Percentiles rank a stretch among this genome's conserved stretches.
These are phyloP conservation scores for Notechis scutatus DNA, from an alignment of 2,113 vertebrate species.

Conservation along the genomic window DNA sequence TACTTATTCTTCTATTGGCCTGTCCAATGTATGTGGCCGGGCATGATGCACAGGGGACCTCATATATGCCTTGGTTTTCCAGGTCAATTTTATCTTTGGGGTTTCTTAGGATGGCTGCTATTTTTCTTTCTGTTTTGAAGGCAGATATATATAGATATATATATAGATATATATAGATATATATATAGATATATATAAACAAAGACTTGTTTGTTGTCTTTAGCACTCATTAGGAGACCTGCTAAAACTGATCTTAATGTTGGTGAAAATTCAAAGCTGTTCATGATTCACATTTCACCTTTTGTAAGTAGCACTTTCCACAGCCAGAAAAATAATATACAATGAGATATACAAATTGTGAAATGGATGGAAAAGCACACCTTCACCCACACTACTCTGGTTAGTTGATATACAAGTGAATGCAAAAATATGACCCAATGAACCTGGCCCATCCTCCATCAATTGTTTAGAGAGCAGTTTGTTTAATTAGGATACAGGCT, in stretches of 20 bases:
- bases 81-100: no score
- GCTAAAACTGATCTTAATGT: constrained; percentile 12
- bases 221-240: background rate
- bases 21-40: no score
- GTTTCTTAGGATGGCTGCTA: no score
- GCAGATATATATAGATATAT: no score
- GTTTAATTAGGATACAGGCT: background rate
- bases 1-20: no score
- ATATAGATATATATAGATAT: no score
- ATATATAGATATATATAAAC: no score
- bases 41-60: no score
- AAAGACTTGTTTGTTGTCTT: background rate
- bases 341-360: background rate
- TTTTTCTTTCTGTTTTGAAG: no score
- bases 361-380: background rate
- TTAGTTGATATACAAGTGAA: background rate
- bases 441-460: background rate
- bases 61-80: no score
- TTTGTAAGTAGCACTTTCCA: background rate
- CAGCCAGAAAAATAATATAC: background rate
- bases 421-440: background rate
- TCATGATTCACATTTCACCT: background rate
- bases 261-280: background rate
- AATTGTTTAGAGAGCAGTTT: background rate
- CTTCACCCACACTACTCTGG: background rate